Conservation (phyloP, 1,140 invertebrate species). For the Sycophila sp. region DNA sequence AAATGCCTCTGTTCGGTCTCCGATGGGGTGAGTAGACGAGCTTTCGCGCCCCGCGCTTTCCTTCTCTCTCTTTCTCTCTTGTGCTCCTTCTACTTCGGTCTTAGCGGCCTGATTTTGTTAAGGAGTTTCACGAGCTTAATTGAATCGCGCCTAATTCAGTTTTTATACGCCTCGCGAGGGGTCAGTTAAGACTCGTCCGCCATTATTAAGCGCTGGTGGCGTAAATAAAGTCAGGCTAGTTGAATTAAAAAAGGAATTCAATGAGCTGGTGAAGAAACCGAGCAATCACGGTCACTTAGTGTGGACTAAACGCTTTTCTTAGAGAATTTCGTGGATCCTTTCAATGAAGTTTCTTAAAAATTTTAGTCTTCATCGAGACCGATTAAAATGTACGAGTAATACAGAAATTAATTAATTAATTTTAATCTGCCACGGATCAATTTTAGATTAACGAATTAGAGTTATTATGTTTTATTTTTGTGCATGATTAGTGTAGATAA, state of each 20-base stretch:
- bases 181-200: conserved; percentile 18
- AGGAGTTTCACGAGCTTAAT: conserved; percentile 36
- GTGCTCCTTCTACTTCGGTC: background rate
- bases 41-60: background rate
- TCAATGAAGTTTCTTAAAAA: too few species aligned
- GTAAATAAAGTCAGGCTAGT: conserved; percentile 28
- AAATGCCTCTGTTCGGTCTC: conserved; percentile 17
- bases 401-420: too few species aligned
- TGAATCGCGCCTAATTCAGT: conserved; percentile 36
- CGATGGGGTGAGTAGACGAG: background rate
- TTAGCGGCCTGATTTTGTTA: conserved; percentile 34
- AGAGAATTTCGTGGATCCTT: background rate
- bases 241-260: conserved; percentile 19
- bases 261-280: background rate
- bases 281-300: background rate
- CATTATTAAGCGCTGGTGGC: conserved; percentile 16
- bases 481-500: too few species aligned
- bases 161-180: conserved; percentile 6
- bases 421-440: too few species aligned
- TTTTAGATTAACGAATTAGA: too few species aligned
- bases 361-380: too few species aligned
- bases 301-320: background rate
- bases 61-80: background rate
- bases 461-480: too few species aligned
- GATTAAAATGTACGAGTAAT: too few species aligned